These are phyloP conservation scores for Anthoscopus minutus DNA, from an alignment of 2,113 vertebrate species.

Conservation along the genomic window DNA sequence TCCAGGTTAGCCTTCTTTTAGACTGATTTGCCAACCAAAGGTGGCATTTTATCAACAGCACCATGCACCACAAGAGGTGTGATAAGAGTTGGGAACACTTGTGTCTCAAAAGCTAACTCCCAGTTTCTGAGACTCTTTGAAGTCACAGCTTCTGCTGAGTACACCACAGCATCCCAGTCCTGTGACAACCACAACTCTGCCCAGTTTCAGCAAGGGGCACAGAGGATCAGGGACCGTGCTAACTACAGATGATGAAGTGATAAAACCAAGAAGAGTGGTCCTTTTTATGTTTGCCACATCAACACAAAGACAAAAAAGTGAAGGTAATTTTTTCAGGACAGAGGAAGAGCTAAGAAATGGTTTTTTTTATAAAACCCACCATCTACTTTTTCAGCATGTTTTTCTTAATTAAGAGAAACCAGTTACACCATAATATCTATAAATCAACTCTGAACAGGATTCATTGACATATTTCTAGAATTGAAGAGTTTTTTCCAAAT, in stretches of 20 bases:
- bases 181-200: background rate
- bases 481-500: background rate
- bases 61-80: background rate
- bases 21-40: background rate
- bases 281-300: background rate
- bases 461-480: background rate
- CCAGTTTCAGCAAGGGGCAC: background rate
- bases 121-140: background rate
- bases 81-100: background rate
- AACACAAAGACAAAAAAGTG: background rate
- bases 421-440: background rate
- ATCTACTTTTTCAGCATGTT: background rate
- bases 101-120: background rate
- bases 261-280: background rate
- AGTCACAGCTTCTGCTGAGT: background rate
- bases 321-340: background rate
- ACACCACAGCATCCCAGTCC: background rate
- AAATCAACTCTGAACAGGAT: background rate
- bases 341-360: background rate
- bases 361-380: rapidly evolving
- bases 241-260: background rate
- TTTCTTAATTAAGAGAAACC: background rate
- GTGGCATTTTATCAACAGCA: background rate
- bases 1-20: background rate
- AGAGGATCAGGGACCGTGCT: background rate